Evolutionary conservation across 2,113 vertebrate genomes (phyloP).

Genomic region (Etia nguti): DNA sequence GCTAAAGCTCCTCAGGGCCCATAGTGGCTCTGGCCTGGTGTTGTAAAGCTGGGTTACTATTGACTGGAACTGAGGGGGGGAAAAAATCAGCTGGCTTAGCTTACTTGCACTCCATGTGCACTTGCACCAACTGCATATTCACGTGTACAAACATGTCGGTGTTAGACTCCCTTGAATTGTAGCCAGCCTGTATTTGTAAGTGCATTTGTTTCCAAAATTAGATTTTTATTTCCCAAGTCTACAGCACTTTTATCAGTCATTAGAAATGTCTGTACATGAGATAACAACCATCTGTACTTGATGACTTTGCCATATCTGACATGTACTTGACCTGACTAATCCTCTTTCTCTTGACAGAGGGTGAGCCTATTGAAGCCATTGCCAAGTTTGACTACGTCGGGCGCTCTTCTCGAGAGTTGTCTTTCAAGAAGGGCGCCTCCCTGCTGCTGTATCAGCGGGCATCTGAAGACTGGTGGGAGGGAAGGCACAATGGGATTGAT

Average conservation of each 20-base stretch:
- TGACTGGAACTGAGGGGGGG: neutral
- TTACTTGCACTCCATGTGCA: neutral
- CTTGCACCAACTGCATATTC: neutral
- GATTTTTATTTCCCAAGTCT: neutral
- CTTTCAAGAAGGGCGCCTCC: constrained; percentile 98
- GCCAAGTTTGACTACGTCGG: constrained; percentile 97
- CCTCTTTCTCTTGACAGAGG: constrained; percentile 75
- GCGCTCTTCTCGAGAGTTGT: constrained; percentile 91
- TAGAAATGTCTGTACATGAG: neutral
- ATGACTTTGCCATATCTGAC: neutral
- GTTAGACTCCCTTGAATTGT: neutral
- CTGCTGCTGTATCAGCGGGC: constrained; percentile 94
- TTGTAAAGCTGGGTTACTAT: constrained; percentile 37
- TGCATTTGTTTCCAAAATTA: neutral
- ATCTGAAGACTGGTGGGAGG: constrained; percentile 99
- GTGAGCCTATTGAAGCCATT: constrained; percentile 97
- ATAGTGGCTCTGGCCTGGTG: constrained; percentile 18
- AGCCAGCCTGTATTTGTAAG: neutral
- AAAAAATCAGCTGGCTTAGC: neutral
- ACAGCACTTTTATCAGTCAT: neutral
- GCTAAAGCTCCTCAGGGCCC: constrained; percentile 23
- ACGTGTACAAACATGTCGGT: neutral
- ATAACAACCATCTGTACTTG: neutral
- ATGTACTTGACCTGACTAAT: constrained; percentile 19
- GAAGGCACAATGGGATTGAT: constrained; percentile 93